These are phyloP conservation scores for Sciurus niger DNA, from an alignment of 2,113 vertebrate species.

Conservation along the genomic window DNA sequence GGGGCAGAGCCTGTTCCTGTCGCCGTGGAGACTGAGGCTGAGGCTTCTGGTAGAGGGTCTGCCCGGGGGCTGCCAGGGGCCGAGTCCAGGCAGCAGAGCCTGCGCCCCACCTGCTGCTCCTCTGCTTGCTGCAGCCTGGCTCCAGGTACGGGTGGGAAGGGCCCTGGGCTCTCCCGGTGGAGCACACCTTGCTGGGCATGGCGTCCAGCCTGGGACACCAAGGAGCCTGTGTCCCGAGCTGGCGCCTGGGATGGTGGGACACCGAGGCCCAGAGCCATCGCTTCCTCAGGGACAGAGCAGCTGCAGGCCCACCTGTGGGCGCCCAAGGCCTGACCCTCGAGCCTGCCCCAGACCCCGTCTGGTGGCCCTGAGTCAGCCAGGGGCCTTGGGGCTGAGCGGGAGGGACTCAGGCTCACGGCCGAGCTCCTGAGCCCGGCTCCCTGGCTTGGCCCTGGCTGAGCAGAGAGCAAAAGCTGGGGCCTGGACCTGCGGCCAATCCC, in stretches of 20 bases:
- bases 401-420: neutral
- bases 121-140: accelerated
- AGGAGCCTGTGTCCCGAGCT: neutral
- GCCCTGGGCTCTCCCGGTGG: neutral
- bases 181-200: accelerated
- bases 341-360: neutral
- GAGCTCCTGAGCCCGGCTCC: neutral
- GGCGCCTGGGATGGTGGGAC: accelerated
- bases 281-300: neutral
- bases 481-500: neutral
- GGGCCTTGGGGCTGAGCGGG: neutral
- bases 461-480: neutral
- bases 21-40: neutral
- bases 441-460: neutral
- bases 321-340: neutral
- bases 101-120: too few species aligned
- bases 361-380: neutral
- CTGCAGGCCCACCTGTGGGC: accelerated
- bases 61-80: too few species aligned
- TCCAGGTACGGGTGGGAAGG: neutral
- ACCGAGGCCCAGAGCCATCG: neutral
- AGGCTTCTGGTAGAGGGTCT: neutral
- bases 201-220: accelerated
- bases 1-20: neutral
- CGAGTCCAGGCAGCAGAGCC: neutral